Base-by-base conservation (phyloP, 1,140 invertebrate genomes). In the Archivesica marissinica region DNA sequence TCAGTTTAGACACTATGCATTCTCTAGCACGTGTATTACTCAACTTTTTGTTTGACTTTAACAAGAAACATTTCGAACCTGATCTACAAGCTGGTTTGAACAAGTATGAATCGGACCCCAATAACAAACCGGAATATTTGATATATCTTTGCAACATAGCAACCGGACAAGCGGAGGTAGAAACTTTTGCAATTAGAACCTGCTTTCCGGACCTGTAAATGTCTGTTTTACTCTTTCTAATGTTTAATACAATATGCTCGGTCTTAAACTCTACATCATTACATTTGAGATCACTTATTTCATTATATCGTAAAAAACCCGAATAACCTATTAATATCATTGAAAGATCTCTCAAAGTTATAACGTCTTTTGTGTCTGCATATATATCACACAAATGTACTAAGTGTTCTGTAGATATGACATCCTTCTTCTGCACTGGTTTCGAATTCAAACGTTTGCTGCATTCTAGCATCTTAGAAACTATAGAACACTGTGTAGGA, bases 311-410 rank as follows among this genome's bases (percentile, higher is more conserved):
- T 59, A 80, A 61, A 85, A 85, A 85, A 11, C 70, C 85, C 1
- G 85, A 70, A 61, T 64, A 87, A 70, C 59, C 20, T 25, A 87
- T 50, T 35, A 87, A 17, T 20, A 87, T 85, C 82, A 87, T 85
- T 15, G 66, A 38, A 7, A 87, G 17, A 52, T 87, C 80, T 56
- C 25, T 81, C 7, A 85, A 38, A 38, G 80, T 56, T n/a, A 81
- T 15, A 35, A 85, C 59, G 44, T 87, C 86, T 0, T 25, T 64
- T 1, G 56, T 70, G 52, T 54, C 44, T 23, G 30, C 35, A 82
- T 68, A 78, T 1, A 39, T 77, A 56, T 81, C 61, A 82, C 82
- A 76, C 4, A 87, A 41, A 13, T 77, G 30, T 35, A 78, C 70
- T 25, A 88, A 30, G 35, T 56, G 56, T 28, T 77, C 52, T 0